These are phyloP conservation scores for Chrysolophus pictus DNA, from an alignment of 2,797 vertebrate species.

Conservation along the genomic window DNA sequence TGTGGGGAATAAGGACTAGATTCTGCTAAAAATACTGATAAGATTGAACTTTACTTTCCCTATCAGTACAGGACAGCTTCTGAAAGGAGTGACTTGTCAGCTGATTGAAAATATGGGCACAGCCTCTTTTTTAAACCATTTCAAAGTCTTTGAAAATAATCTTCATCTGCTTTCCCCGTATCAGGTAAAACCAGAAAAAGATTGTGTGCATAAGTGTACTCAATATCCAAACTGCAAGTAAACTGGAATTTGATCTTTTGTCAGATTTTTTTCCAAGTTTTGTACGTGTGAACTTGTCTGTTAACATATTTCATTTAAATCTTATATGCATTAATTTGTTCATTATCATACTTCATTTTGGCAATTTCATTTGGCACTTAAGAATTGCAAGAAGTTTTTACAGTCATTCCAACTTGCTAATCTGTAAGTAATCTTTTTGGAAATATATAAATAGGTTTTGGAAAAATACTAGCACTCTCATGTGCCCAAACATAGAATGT, in stretches of 20 bases:
- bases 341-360: not conserved
- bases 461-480: not conserved
- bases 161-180: conserved; percentile 78
- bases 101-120: conserved; percentile 76
- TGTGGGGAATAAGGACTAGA: not conserved
- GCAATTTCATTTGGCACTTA: not conserved
- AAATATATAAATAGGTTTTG: not conserved
- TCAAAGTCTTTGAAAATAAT: conserved; percentile 78
- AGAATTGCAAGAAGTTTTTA: not conserved
- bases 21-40: not conserved
- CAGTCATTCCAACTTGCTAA: not conserved
- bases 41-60: conserved; percentile 18
- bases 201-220: not conserved
- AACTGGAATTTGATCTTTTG: not conserved
- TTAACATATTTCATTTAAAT: not conserved
- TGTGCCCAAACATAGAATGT: not conserved
- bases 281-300: not conserved
- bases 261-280: not conserved
- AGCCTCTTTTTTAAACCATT: conserved; percentile 69
- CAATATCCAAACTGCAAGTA: not conserved
- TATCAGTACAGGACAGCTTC: conserved; percentile 79
- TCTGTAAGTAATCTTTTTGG: conserved; percentile 5
- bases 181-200: conserved; percentile 74
- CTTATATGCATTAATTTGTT: not conserved
- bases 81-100: conserved; percentile 81